Evolutionary conservation across 2,113 vertebrate genomes (phyloP), one percentile per base, ranked within the genome.

Genomic region (Phaethornis superciliosus): DNA sequence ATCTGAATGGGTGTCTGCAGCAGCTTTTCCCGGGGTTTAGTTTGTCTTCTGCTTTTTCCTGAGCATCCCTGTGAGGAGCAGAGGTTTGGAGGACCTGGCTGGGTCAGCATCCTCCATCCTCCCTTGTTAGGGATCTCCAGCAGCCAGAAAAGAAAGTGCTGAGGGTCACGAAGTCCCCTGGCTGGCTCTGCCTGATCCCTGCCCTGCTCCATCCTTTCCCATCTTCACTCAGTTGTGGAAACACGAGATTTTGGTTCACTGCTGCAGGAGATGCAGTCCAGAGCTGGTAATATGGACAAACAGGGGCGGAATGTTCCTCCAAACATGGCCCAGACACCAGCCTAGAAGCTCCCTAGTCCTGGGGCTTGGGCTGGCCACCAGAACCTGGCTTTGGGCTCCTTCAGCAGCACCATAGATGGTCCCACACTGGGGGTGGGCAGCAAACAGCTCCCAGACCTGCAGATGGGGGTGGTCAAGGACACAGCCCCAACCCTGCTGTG

Each of bases 91-190:
- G 77, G n/a, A 65, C 42, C 22, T 10, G 1, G 1, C 40, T 20
- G 44, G 18, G 11, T 33, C 3, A 3, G 70, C 54, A 58, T 30
- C 21, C 26, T 65, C n/a, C 2, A 0, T 14, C 17, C 11, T 72
- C 80, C 32, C 46, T 22, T 2, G 16, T 3, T 10, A 15, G 33
- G 70, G 32, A 33, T 33, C 2, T 1, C 19, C 67, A 8, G 40
- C 33, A 42, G 20, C 40, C 47, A 33, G 30, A 19, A 55, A 32
- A 85, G 30, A 1, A 54, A 46, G 56, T 12, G 6, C 63, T 59
- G 65, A 9, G 0, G 10, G 63, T 5, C 2, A 51, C 2, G 2
- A 60, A 11, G 5, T 22, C 22, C 54, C 0, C 1, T 1, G 52
- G 32, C 8, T 68, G 91, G 82, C 76, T 27, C 33, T 4, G 3